Evolutionary conservation across 2,113 vertebrate species (phyloP).

Genomic region (Loxodonta africana): DNA sequence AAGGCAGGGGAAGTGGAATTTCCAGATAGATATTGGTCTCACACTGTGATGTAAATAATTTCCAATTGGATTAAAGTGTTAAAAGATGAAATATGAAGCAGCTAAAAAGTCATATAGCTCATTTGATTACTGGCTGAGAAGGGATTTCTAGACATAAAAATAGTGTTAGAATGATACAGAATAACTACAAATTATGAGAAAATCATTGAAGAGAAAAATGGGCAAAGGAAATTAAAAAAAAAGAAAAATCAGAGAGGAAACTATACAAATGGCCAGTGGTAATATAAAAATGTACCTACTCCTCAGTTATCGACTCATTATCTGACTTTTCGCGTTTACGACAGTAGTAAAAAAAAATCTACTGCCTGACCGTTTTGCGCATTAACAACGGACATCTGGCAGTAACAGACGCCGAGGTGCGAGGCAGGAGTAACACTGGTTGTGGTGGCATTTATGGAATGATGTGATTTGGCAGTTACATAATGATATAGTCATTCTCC

Average conservation of each 20-base stretch:
- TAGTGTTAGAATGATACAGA: background rate
- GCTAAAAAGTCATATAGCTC: background rate
- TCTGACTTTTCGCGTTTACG: too few species aligned
- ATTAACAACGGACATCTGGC: too few species aligned
- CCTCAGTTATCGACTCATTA: too few species aligned
- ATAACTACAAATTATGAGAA: background rate
- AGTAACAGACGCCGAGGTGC: too few species aligned
- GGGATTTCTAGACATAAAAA: background rate
- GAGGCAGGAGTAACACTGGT: too few species aligned
- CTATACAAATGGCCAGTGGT: background rate
- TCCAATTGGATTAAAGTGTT: background rate
- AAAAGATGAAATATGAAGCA: background rate
- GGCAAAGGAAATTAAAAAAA: background rate
- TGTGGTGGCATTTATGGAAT: too few species aligned
- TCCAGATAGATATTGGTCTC: background rate
- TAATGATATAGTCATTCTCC: too few species aligned
- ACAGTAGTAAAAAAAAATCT: too few species aligned
- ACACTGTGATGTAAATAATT: background rate
- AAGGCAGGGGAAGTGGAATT: background rate
- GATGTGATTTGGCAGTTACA: too few species aligned
- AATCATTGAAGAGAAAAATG: background rate
- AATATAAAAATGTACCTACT: background rate
- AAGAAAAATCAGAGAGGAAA: background rate
- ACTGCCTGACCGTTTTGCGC: too few species aligned
- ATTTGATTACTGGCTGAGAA: background rate